Evolutionary conservation across 2,797 vertebrate genomes (phyloP), one percentile per base, ranked within the genome.

Genomic region (Sebastes kiyomatsui): DNA sequence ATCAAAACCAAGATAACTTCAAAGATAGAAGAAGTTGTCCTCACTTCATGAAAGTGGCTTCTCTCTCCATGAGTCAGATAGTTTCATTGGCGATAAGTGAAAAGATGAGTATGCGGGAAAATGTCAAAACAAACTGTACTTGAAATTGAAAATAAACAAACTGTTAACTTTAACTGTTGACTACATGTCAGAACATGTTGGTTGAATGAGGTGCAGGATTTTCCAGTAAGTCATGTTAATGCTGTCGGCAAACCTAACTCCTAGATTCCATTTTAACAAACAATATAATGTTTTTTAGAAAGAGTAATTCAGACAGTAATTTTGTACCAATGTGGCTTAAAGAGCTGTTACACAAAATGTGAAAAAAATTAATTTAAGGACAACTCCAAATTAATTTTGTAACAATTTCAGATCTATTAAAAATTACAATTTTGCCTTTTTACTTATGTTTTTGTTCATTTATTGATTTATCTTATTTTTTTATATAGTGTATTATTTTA

Each of bases 61-160:
- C 80, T 59, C 3, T 35, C 4, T 35, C 16, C 30, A 12, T 85
- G 80, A 92, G 49, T 89, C 87, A 84, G 72, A 64, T 20, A 13
- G 52, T 70, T 86, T 87, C 58, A 72, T 14, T 67, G 61, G 55
- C 1, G 23, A 68, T 30, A 70, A 84, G 23, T 72, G 49, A 67
- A 69, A 46, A 58, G 52, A 28, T 25, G 7, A 12, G 16, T 18
- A 82, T 32, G 69, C 7, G 0, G 58, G 55, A 76, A 79, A 80
- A 68, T 55, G 58, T 71, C 4, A 77, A 72, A 61, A 52, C 5
- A 67, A 35, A 30, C 35, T 11, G 9, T 2, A 55, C 68, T 1
- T 78, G 38, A 77, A 75, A 58, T 1, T 78, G 32, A 77, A 75
- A 58, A 52, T 20, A 52, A 52, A 52, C 49, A 52, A 32, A 80